These are phyloP conservation scores for Acridotheres tristis DNA, from an alignment of 2,797 vertebrate species.

Conservation along the genomic window DNA sequence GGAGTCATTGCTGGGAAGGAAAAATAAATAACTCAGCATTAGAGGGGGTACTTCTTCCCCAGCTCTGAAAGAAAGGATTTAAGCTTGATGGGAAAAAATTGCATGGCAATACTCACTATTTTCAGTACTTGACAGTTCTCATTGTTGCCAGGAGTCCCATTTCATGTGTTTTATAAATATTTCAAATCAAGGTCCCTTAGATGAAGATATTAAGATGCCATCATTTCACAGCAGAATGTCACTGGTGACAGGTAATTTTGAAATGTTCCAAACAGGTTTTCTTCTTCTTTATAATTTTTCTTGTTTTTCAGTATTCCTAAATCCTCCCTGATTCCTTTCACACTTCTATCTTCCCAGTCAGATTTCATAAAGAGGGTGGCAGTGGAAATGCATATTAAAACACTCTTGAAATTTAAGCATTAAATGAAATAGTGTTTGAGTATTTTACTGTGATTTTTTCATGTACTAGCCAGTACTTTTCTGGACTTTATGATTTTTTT, in stretches of 20 bases:
- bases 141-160: not conserved
- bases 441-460: not conserved
- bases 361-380: not conserved
- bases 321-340: not conserved
- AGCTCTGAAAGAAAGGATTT: not conserved
- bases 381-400: not conserved
- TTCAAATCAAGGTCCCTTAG: slow-evolving; percentile 13
- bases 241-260: slow-evolving; percentile 33
- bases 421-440: not conserved
- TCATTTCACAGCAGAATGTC: slow-evolving; percentile 25
- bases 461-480: not conserved
- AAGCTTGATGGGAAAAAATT: not conserved
- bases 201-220: slow-evolving; percentile 14
- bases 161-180: slow-evolving; percentile 43
- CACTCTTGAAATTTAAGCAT: not conserved
- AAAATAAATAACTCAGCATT: not conserved
- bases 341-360: not conserved
- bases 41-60: not conserved
- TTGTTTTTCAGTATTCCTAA: slow-evolving; percentile 3
- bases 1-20: not conserved
- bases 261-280: not conserved
- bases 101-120: not conserved
- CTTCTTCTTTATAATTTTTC: not conserved
- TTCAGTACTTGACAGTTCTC: slow-evolving; percentile 5
- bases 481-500: not conserved